A percentile compares a stretch with the other conserved stretches of the same genome.
These are phyloP conservation scores for Drosophila teissieri DNA, from an alignment of 1,140 invertebrate genomes.

Conservation along the genomic window DNA sequence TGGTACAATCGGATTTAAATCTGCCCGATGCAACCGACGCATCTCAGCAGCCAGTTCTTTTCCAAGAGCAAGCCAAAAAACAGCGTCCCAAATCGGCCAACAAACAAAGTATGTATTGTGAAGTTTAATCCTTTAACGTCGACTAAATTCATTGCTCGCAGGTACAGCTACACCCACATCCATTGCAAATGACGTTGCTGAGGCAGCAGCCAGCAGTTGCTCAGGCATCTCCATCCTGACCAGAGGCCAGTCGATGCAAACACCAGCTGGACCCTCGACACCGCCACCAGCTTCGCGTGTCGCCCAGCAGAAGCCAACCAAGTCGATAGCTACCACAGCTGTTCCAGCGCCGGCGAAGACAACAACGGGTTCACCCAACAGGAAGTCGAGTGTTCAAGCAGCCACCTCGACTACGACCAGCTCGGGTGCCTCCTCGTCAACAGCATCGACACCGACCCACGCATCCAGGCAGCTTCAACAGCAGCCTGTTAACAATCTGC, in stretches of 20 bases:
- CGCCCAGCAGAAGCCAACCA: conserved; percentile 36
- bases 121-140: not conserved
- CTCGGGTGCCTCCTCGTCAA: conserved; percentile 61
- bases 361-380: conserved; percentile 14
- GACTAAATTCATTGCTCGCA: conserved; percentile 10
- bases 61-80: conserved; percentile 47
- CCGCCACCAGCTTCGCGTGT: conserved; percentile 7
- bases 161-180: conserved; percentile 69
- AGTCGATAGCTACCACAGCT: conserved; percentile 36
- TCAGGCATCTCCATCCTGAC: conserved; percentile 44
- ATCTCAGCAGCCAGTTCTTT: conserved; percentile 41
- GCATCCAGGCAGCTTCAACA: conserved; percentile 17
- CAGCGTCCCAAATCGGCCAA: conserved; percentile 72
- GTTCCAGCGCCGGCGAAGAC: conserved; percentile 3
- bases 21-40: conserved; percentile 12
- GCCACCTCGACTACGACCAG: conserved; percentile 38
- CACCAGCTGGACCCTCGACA: conserved; percentile 9
- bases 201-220: conserved; percentile 44
- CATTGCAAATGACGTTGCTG: conserved; percentile 68
- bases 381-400: conserved; percentile 4
- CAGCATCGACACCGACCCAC: conserved; percentile 68
- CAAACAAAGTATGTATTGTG: conserved; percentile 59
- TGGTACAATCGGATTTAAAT: conserved; percentile 27
- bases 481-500: conserved; percentile 11
- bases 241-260: conserved; percentile 40